Evolutionary conservation across 2,797 vertebrate species (phyloP).

Genomic region (Lophotriccus pileatus): DNA sequence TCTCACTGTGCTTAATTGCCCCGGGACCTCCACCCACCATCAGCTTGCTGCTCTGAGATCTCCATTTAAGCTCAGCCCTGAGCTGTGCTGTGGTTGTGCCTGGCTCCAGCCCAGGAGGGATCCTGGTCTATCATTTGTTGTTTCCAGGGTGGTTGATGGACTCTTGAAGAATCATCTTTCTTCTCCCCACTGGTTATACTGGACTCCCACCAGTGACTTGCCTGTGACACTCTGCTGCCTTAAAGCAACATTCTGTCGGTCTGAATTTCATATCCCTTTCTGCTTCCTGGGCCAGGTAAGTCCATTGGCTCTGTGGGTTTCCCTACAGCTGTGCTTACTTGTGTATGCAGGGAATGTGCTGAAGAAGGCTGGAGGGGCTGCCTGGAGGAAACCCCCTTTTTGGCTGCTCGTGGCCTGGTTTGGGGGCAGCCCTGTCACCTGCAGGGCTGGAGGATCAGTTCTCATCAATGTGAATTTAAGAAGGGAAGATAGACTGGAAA

Average conservation of each 20-base stretch:
- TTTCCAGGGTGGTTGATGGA: neutral
- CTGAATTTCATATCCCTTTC: neutral
- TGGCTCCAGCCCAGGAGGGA: rapidly evolving
- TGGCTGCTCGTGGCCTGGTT: neutral
- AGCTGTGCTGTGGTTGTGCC: neutral
- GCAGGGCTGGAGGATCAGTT: neutral
- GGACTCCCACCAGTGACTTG: neutral
- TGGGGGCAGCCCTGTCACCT: neutral
- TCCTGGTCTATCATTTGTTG: neutral
- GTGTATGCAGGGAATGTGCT: neutral
- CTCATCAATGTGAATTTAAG: neutral
- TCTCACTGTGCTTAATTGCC: neutral
- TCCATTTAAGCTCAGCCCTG: neutral
- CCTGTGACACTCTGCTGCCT: neutral
- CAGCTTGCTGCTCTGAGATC: neutral
- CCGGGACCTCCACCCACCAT: neutral
- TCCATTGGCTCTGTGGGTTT: neutral
- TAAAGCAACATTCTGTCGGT: neutral
- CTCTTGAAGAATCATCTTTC: neutral
- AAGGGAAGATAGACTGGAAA: neutral
- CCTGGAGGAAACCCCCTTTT: neutral
- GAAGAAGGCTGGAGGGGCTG: neutral
- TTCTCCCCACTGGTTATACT: neutral
- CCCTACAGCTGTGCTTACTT: rapidly evolving
- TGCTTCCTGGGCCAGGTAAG: neutral